These are phyloP conservation scores for Alloscopus bannaensis DNA, from an alignment of 2,888 invertebrate species.

Conservation along the genomic window DNA sequence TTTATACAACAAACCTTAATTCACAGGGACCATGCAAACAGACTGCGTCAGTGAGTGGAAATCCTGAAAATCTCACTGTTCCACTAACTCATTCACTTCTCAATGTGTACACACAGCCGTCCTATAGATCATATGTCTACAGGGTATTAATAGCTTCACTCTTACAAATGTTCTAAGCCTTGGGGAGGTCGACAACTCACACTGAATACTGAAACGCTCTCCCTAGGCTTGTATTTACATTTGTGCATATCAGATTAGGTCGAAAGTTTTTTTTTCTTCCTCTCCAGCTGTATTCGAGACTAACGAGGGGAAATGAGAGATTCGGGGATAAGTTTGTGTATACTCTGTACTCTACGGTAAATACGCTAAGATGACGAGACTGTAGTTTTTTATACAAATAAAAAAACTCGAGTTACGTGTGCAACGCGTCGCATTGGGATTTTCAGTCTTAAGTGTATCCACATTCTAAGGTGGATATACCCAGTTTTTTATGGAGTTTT, in stretches of 20 bases:
- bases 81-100: slow-evolving; percentile 40
- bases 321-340: slow-evolving; percentile 53
- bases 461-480: too few species aligned
- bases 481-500: too few species aligned
- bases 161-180: slow-evolving; percentile 29
- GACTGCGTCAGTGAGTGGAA: slow-evolving; percentile 53
- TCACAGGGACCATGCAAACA: slow-evolving; percentile 34
- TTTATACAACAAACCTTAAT: slow-evolving; percentile 9
- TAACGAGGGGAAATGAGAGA: slow-evolving; percentile 58
- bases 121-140: neutral
- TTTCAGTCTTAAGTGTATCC: too few species aligned
- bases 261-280: slow-evolving; percentile 11
- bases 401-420: too few species aligned
- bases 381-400: too few species aligned
- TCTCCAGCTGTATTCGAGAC: slow-evolving; percentile 17
- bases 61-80: slow-evolving; percentile 47
- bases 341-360: too few species aligned
- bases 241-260: slow-evolving; percentile 58
- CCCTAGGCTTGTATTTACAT: slow-evolving; percentile 35
- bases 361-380: slow-evolving; percentile 2
- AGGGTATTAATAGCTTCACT: neutral
- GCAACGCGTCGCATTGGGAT: too few species aligned
- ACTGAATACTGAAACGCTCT: slow-evolving; percentile 44
- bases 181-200: slow-evolving; percentile 50
- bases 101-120: neutral